These are phyloP conservation scores for Syngnathus typhle DNA, from an alignment of 2,113 vertebrate genomes.

Conservation along the genomic window DNA sequence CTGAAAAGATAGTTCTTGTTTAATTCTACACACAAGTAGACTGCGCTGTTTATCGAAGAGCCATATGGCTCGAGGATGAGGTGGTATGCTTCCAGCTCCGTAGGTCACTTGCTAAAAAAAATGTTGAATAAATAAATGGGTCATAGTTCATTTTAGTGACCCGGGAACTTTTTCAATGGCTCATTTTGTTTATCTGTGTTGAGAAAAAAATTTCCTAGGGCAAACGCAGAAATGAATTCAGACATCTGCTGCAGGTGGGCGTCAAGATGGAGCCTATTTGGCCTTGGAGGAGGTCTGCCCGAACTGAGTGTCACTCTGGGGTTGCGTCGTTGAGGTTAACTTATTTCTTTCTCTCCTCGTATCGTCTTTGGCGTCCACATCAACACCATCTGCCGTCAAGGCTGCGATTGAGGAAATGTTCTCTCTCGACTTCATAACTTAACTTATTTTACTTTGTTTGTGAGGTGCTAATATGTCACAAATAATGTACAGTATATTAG, in stretches of 20 bases:
- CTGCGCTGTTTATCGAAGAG: too few relatives aligned
- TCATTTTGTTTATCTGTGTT: not conserved
- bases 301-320: not conserved
- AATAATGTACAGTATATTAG: not conserved
- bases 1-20: too few relatives aligned
- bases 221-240: not conserved
- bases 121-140: too few relatives aligned
- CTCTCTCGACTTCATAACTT: not conserved
- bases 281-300: not conserved
- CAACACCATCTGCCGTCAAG: not conserved
- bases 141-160: not conserved
- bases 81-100: too few relatives aligned
- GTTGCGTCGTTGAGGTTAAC: not conserved
- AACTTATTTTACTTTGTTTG: not conserved
- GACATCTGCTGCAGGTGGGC: not conserved
- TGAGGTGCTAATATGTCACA: not conserved
- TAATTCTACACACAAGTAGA: too few relatives aligned
- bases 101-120: too few relatives aligned
- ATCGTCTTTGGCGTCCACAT: not conserved
- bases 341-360: not conserved
- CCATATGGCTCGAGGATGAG: too few relatives aligned
- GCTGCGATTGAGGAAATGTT: not conserved
- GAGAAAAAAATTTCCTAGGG: not conserved
- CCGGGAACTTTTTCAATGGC: not conserved
- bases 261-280: not conserved